Conservation (phyloP, 2,888 invertebrate genomes). For the Salpingus planirostris region DNA sequence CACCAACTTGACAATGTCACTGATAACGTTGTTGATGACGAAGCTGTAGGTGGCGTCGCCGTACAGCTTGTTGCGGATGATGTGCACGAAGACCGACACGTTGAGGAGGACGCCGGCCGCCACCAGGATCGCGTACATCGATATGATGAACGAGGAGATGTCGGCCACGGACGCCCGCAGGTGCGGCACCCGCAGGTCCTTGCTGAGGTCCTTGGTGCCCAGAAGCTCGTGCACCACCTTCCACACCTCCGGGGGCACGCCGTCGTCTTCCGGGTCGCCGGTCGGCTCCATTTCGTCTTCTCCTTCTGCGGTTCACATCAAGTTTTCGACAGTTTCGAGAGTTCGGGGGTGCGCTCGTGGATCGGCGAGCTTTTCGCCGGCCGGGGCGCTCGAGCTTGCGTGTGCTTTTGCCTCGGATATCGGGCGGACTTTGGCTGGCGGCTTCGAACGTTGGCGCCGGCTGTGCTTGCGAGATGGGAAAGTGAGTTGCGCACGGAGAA, state of each 20-base stretch:
- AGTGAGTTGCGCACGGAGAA: too few species aligned
- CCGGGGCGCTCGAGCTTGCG: too few species aligned
- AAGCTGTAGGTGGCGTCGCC: slow-evolving; percentile 57
- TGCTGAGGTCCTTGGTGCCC: slow-evolving; percentile 24
- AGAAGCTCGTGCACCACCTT: slow-evolving; percentile 29
- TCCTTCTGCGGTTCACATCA: too few species aligned
- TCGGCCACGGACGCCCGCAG: slow-evolving; percentile 48
- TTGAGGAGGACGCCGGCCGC: slow-evolving; percentile 51
- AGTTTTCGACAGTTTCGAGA: too few species aligned
- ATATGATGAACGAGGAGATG: slow-evolving; percentile 53
- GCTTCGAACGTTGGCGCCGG: too few species aligned
- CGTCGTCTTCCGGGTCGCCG: slow-evolving; percentile 9
- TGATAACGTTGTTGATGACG: slow-evolving; percentile 56
- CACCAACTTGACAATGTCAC: slow-evolving; percentile 57
- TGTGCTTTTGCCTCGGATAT: too few species aligned
- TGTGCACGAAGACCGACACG: slow-evolving; percentile 48
- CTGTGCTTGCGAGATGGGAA: too few species aligned
- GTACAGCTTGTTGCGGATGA: slow-evolving; percentile 46
- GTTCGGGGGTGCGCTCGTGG: too few species aligned
- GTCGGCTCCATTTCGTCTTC: too few species aligned
- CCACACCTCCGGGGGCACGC: slow-evolving; percentile 30
- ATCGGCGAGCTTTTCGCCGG: too few species aligned
- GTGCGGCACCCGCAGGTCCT: slow-evolving; percentile 52
- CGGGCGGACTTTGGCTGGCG: too few species aligned
- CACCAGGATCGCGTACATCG: slow-evolving; percentile 52